phyloP scores from a whole-genome alignment of 35 echinoderm and acorn worm genomes.

The Lytechinus variegatus region DNA sequence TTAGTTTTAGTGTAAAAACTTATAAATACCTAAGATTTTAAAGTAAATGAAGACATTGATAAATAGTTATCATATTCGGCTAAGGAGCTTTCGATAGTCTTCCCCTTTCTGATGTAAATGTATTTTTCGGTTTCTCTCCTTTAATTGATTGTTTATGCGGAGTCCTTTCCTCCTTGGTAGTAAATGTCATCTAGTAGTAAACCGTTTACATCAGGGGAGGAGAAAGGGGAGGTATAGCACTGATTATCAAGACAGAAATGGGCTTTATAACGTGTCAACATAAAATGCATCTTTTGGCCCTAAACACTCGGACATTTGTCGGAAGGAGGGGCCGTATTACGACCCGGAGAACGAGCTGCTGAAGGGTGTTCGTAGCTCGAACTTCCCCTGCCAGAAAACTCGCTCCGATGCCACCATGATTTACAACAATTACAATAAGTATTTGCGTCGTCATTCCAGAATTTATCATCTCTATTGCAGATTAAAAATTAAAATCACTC shows the following conservation, averaged over 20 bases:
- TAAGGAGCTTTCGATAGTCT: neutral
- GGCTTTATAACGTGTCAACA: conserved; percentile 42
- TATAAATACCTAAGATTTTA: too few species aligned
- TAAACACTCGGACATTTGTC: neutral
- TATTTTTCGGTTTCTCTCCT: neutral
- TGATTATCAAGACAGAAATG: conserved; percentile 11
- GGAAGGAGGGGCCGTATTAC: neutral
- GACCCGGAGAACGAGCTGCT: neutral
- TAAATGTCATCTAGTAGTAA: conserved; percentile 43
- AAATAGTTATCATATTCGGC: too few species aligned
- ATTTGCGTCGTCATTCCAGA: neutral
- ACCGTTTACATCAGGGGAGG: conserved; percentile 49
- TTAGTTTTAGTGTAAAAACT: too few species aligned
- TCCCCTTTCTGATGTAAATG: neutral
- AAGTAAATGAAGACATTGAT: too few species aligned
- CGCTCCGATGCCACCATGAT: neutral
- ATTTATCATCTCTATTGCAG: neutral
- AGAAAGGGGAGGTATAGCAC: neutral
- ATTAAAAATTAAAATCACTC: neutral
- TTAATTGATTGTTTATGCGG: conserved; percentile 39
- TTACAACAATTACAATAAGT: neutral
- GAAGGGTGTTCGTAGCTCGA: neutral
- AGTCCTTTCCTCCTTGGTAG: conserved; percentile 7
- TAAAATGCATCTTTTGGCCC: conserved; percentile 40
- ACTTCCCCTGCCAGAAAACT: neutral